Evolutionary conservation across 2,888 invertebrate genomes (phyloP), one percentile per base, ranked within the genome.

Genomic region (Tachina grossa): DNA sequence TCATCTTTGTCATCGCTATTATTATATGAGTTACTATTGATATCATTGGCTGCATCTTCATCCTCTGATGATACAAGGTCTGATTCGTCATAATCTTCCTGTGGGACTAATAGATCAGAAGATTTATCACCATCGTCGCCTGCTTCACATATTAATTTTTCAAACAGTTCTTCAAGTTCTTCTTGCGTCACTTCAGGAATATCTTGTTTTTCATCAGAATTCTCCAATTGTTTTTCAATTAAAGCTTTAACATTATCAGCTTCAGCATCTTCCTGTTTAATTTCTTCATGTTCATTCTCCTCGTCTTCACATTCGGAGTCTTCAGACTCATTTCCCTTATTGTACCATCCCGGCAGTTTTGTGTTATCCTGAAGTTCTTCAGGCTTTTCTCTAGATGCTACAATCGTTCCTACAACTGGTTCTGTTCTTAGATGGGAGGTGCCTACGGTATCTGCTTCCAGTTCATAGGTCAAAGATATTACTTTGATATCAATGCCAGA

Each of bases 401-500:
- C 90, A 51, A 94, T 94, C 91, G 93, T 94, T 69, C 95, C 94
- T 87, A 94, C 92, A 9, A 94, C 93, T 0, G 97, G 98, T 88
- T 95, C 95, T 31, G 92, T 93, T 91, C 96, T 96, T 41, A 98
- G 93, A 92, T 97, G 96, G 2, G 94, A 94, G 1, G 92, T 94
- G 11, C 98, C 98, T 39, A 96, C 93, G 88, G 95, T 94, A 93
- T 98, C 97, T 89, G 96, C 96, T 90, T 98, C 97, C 66, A 99
- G 92, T 89, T 98, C 97, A 93, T 97, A 98, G 0, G 98, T 96
- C n/a, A 99, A 93, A 0, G 99, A 98, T 92, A 99, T 96, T 1
- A 99, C 96, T 93, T 97, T 97, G 55, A 99, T 95, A 93, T 99
- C 99, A 2, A 97, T 97, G 0, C 97, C 96, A 0, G 99, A 99